Evolutionary conservation across 2,113 vertebrate genomes (phyloP).

Genomic region (Odocoileus virginianus): DNA sequence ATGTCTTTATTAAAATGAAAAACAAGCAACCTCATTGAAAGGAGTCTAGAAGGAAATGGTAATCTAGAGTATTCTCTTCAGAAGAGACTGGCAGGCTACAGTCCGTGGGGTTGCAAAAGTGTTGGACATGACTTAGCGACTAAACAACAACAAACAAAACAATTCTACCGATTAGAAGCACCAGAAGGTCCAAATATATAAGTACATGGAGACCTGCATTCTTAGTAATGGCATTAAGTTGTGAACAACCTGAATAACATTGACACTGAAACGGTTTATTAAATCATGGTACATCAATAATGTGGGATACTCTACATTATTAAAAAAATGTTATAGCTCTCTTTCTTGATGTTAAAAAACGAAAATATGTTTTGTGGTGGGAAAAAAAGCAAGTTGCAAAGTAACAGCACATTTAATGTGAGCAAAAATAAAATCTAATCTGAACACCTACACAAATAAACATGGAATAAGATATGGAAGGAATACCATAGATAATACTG

Average conservation of each 20-base stretch:
- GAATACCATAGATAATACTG: neutral
- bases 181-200: neutral
- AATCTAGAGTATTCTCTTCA: neutral
- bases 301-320: neutral
- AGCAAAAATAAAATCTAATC: neutral
- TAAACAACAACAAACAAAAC: neutral
- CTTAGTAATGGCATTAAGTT: neutral
- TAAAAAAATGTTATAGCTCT: neutral
- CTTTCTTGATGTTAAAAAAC: neutral
- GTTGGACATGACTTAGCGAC: neutral
- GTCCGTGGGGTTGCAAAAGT: neutral
- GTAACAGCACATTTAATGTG: neutral
- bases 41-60: neutral
- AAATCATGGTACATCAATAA: neutral
- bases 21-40: neutral
- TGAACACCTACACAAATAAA: neutral
- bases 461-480: neutral
- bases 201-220: neutral
- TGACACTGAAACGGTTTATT: neutral
- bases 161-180: neutral
- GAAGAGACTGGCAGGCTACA: neutral
- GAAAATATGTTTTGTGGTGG: neutral
- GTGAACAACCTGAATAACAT: neutral
- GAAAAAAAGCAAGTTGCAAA: neutral
- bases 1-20: slow-evolving; percentile 24